Evolutionary conservation across 2,888 invertebrate genomes (phyloP), one percentile per base, ranked within the genome.

Genomic region (Rhagonycha lutea): DNA sequence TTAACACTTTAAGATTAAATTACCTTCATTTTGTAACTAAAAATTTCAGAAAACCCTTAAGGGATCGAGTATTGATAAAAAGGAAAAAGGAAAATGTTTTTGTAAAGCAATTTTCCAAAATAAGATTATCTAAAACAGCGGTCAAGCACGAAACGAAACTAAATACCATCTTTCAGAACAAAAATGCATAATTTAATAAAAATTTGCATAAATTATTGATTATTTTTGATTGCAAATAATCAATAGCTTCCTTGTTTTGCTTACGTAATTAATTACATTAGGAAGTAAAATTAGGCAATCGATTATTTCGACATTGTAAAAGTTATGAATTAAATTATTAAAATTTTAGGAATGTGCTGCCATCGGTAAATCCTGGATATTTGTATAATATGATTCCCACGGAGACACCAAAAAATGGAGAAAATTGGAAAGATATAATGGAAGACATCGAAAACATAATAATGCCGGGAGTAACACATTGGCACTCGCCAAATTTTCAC

Each of bases 401-500:
- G 73, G 91, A 94, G 80, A 95, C 97, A 7, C 98, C 99, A 0
- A 92, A 94, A 79, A 87, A 92, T 1, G 92, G 96, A 0, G 97
- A 98, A 86, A 87, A 92, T 10, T 99, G 98, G 97, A 91, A 94
- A 83, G 92, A 93, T 28, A 92, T 99, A 14, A 91, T 99, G 83
- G 90, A 92, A 77, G 99, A 99, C 84, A 92, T 99, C 78, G 96
- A 96, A 85, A 89, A 92, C 81, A 91, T 95, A 72, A 95, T 99
- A 80, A 94, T 98, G 93, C 98, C 98, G 0, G 98, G 98, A 81
- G 95, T 94, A 32, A 97, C 98, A 0, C 96, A 97, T 83, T 98
- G 98, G 98, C 94, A 95, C 82, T 96, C 96, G 12, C 98, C 98
- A 1, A 91, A 95, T 81, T 98, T 98, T 89, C 96, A 97, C 85